Evolutionary conservation across 2,797 vertebrate genomes (phyloP).

Genomic region (Odontamblyopus rebecca): DNA sequence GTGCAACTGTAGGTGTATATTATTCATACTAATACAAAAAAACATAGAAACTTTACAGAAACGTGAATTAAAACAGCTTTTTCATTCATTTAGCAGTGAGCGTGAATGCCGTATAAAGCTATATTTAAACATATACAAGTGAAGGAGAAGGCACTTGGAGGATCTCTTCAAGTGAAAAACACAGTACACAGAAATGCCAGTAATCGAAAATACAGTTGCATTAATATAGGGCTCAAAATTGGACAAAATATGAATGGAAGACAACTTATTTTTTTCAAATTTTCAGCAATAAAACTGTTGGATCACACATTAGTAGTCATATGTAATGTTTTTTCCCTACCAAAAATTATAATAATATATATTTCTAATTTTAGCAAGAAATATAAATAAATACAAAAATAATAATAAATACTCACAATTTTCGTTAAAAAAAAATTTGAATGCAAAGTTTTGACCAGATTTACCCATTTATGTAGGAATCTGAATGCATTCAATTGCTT

Average conservation of each 20-base stretch:
- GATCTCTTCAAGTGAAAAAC: conserved; percentile 17
- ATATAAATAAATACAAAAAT: too few relatives aligned
- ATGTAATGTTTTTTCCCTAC: too few relatives aligned
- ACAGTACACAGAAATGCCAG: conserved; percentile 2
- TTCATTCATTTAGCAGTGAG: conserved; percentile 29
- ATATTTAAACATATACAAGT: conserved; percentile 7
- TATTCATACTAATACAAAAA: conserved; percentile 44
- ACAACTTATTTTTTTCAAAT: background rate
- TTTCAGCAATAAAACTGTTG: background rate
- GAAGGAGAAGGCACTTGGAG: conserved; percentile 65
- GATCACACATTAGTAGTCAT: too few relatives aligned
- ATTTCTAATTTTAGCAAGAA: too few relatives aligned
- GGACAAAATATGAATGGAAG: conserved; percentile 3
- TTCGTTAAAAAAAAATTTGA: too few relatives aligned
- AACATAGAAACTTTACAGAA: conserved; percentile 27
- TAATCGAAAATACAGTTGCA: background rate
- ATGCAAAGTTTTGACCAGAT: too few relatives aligned
- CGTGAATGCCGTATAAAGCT: conserved; percentile 50
- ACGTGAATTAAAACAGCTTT: conserved; percentile 42
- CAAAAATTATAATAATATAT: too few relatives aligned
- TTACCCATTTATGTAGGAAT: too few relatives aligned
- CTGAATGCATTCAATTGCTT: too few relatives aligned
- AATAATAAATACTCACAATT: too few relatives aligned
- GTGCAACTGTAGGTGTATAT: conserved; percentile 46
- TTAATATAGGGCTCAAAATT: background rate